Conservation (phyloP, 1,140 invertebrate genomes). For the Drosophila seguyi region DNA sequence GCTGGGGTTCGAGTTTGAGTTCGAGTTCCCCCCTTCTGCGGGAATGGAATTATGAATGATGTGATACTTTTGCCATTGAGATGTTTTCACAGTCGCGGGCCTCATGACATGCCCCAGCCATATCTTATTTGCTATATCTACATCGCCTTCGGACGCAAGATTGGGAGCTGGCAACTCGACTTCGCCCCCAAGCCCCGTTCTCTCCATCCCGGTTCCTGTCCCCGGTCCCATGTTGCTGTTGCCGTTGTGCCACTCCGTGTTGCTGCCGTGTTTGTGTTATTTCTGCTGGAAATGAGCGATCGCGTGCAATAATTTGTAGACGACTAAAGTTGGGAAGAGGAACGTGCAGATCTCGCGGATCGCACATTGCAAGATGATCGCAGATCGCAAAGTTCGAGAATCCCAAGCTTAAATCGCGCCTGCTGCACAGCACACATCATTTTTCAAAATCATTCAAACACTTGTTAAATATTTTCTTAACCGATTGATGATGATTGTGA, state of each 20-base stretch:
- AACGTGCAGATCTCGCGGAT: conserved; percentile 1
- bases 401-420: conserved; percentile 18
- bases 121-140: conserved; percentile 84
- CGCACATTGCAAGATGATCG: neutral
- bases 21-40: conserved; percentile 13
- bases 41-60: conserved; percentile 85
- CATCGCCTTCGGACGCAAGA: conserved; percentile 55
- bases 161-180: conserved; percentile 50
- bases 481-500: conserved; percentile 83
- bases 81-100: conserved; percentile 81
- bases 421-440: conserved; percentile 79
- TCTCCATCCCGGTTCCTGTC: neutral
- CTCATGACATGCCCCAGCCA: conserved; percentile 79
- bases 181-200: neutral
- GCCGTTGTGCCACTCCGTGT: conserved; percentile 45
- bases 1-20: neutral
- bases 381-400: neutral
- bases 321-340: conserved; percentile 41
- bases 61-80: conserved; percentile 85
- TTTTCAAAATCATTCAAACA: conserved; percentile 84
- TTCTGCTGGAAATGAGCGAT: conserved; percentile 83
- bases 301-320: conserved; percentile 84
- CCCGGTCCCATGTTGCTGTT: conserved; percentile 11
- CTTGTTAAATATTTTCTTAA: conserved; percentile 84
- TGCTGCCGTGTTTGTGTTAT: conserved; percentile 82